A percentile compares a stretch with the other conserved stretches of the same genome.
Conservation (phyloP, 2,113 vertebrate genomes). For the Noturus placidus region DNA sequence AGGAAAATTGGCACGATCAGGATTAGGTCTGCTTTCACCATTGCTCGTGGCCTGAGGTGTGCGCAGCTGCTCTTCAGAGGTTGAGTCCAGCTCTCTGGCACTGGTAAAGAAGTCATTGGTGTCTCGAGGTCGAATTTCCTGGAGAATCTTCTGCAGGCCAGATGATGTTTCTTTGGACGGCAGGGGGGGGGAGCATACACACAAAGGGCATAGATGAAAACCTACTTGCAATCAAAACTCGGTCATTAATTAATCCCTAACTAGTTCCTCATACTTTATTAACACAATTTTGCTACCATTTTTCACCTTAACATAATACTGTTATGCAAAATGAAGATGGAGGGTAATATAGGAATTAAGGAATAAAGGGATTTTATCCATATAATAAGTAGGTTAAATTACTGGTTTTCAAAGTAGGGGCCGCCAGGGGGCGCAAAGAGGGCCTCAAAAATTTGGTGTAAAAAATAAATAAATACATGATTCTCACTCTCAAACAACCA, state of each 20-base stretch:
- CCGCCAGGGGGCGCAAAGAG: too few relatives aligned
- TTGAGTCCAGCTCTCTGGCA: slow-evolving; percentile 78
- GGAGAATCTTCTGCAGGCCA: slow-evolving; percentile 84
- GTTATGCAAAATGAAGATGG: background rate
- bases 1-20: background rate
- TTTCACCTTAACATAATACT: background rate
- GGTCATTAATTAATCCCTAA: background rate
- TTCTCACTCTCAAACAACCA: too few relatives aligned
- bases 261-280: background rate
- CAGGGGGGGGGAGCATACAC: background rate
- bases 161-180: slow-evolving; percentile 73
- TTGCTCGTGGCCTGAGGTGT: slow-evolving; percentile 16
- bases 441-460: too few relatives aligned
- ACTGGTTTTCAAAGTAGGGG: too few relatives aligned
- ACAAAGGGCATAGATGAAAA: background rate
- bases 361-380: background rate
- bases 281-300: background rate
- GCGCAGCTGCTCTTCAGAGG: slow-evolving; percentile 44
- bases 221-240: background rate
- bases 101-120: slow-evolving; percentile 88
- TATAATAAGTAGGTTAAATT: background rate
- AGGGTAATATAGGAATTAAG: background rate
- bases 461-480: too few relatives aligned
- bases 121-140: slow-evolving; percentile 92
- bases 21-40: slow-evolving; percentile 23